These are phyloP conservation scores for Margarornis squamiger DNA, from an alignment of 2,797 vertebrate species.

Conservation along the genomic window DNA sequence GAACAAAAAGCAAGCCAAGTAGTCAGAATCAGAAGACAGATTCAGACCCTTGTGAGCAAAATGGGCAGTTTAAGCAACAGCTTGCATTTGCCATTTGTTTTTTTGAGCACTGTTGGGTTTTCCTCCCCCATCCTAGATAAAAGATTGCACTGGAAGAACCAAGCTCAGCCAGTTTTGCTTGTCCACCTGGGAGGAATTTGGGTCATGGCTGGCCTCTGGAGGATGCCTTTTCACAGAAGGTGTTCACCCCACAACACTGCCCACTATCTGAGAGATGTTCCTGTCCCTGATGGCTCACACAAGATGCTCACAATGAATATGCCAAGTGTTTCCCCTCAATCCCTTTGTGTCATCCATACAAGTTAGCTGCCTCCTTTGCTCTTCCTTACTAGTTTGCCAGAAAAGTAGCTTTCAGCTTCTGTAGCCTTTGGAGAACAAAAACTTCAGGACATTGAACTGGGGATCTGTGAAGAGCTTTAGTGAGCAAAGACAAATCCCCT, in stretches of 20 bases:
- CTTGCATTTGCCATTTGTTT: background rate
- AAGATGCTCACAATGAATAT: background rate
- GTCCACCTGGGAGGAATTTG: background rate
- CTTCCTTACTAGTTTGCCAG: background rate
- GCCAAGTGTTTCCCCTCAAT: background rate
- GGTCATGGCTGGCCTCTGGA: background rate
- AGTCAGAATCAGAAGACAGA: background rate
- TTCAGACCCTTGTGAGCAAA: background rate
- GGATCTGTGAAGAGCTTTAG: background rate
- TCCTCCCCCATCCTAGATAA: background rate
- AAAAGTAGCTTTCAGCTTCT: background rate
- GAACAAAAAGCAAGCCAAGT: background rate
- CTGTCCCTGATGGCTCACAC: background rate
- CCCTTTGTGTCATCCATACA: background rate
- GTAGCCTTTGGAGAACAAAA: background rate
- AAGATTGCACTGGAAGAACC: background rate
- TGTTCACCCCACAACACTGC: background rate
- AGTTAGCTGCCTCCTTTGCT: background rate
- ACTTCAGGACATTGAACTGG: background rate
- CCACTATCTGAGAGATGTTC: background rate
- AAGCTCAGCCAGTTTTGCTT: background rate
- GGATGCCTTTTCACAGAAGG: background rate
- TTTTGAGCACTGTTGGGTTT: background rate
- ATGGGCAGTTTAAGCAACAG: background rate
- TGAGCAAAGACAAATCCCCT: background rate